Percentiles rank a stretch among this genome's conserved stretches.
Conservation (phyloP, 2,797 vertebrate genomes). For the Eremophila alpestris region DNA sequence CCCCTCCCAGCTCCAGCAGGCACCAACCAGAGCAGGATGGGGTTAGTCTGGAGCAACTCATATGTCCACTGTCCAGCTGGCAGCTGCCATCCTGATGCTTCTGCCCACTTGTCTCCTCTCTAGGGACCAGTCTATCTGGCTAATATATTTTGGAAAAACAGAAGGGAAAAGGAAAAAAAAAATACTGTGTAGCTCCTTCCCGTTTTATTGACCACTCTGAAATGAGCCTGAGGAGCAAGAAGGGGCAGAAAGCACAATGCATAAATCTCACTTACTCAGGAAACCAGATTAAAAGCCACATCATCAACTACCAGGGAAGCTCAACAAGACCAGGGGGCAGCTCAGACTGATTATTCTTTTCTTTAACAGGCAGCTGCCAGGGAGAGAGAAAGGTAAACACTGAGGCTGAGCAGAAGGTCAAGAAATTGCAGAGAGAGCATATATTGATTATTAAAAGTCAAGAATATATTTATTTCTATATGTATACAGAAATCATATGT, state of each 20-base stretch:
- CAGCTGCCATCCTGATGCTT: neutral
- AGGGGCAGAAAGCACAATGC: neutral
- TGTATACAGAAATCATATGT: neutral
- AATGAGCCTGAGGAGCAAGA: neutral
- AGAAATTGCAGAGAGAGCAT: neutral
- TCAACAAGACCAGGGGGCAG: neutral
- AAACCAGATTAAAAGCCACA: neutral
- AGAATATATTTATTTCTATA: neutral
- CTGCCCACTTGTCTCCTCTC: neutral
- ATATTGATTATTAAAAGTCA: neutral
- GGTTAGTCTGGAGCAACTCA: neutral
- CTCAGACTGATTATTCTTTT: neutral
- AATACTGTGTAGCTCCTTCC: neutral
- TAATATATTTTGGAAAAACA: neutral
- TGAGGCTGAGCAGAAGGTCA: neutral
- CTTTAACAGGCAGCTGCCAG: neutral
- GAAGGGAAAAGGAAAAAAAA: neutral
- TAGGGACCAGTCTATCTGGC: neutral
- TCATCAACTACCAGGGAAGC: neutral
- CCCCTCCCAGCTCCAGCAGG: neutral
- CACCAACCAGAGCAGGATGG: accelerated
- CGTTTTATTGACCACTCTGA: neutral
- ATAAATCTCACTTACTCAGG: neutral
- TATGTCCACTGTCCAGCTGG: neutral
- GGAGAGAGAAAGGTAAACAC: neutral